These are phyloP conservation scores for Paradisaea rubra DNA, from an alignment of 2,113 vertebrate species.

Conservation along the genomic window DNA sequence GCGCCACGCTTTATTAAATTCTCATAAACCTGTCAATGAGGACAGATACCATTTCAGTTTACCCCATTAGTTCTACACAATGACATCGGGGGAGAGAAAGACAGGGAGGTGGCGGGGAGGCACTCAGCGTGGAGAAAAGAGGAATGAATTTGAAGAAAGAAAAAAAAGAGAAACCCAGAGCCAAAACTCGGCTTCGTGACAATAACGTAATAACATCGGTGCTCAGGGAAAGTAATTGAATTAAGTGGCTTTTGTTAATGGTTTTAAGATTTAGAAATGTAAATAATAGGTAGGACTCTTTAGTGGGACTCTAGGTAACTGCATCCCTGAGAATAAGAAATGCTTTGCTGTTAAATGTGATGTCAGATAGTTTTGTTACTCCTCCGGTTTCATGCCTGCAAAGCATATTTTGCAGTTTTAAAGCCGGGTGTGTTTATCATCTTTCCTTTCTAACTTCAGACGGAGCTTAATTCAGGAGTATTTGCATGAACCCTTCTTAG, in stretches of 20 bases:
- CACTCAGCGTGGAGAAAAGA: slow-evolving; percentile 2
- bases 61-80: slow-evolving; percentile 82
- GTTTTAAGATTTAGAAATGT: slow-evolving; percentile 78
- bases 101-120: neutral
- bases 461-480: slow-evolving; percentile 65
- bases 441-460: slow-evolving; percentile 68
- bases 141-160: slow-evolving; percentile 37
- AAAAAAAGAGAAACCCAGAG: slow-evolving; percentile 13
- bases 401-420: slow-evolving; percentile 69
- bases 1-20: slow-evolving; percentile 85
- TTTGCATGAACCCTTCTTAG: slow-evolving; percentile 71
- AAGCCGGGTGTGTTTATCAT: slow-evolving; percentile 68
- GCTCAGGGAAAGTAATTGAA: slow-evolving; percentile 75
- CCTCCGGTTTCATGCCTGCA: slow-evolving; percentile 62
- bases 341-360: slow-evolving; percentile 56
- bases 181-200: neutral
- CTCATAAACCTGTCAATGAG: slow-evolving; percentile 85
- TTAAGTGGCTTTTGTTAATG: slow-evolving; percentile 84
- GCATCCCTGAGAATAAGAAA: slow-evolving; percentile 46
- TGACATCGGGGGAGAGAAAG: slow-evolving; percentile 57
- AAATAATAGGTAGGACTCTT: slow-evolving; percentile 78
- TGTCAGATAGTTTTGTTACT: slow-evolving; percentile 66
- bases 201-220: slow-evolving; percentile 6
- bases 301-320: slow-evolving; percentile 68
- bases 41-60: slow-evolving; percentile 81